Evolutionary conservation across 2,888 invertebrate genomes (phyloP), one percentile per base, ranked within the genome.

Genomic region (Metalampra italica): DNA sequence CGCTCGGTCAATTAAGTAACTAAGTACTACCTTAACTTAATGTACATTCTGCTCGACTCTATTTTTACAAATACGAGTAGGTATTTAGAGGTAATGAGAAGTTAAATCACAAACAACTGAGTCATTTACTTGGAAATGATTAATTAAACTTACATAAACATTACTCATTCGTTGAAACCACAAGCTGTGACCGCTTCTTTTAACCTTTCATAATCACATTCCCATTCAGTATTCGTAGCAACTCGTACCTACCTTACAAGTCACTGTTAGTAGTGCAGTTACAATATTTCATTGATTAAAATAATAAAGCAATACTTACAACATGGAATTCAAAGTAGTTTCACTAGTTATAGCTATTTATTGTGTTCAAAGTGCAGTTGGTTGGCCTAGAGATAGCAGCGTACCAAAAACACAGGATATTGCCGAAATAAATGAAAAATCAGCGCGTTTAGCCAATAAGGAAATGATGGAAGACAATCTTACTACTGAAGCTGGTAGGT

Each of bases 201-300:
- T 68, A 62, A 70, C 68, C 70, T 69, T 36, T 64, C 60, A 49
- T 56, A 60, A 57, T 57, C 60, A 59, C 51, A 56, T 57, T 61
- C 60, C 11, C n/a, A n/a, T n/a, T 36, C n/a, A 9, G 36, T n/a
- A 36, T 36, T n/a, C 36, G 36, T 7, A 36, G 36, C n/a, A 8
- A 9, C 3, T 34, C 34, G 9, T 34, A 34, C n/a, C n/a, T 8
- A 8, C 11, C 56, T 22, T 22, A 9, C 43, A 34, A 43, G 38
- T 34, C 36, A 43, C 52, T 46, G 53, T 52, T 50, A 29, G 9
- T 13, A 22, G 22, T 22, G 22, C 22, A 22, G 22, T 22, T 22
- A 3, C 2, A 3, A 22, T 22, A 22, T 22, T 22, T 22, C 5
- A 22, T n/a, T n/a, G n/a, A n/a, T n/a, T 34, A 34, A 41, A 34